phyloP scores from a whole-genome alignment of 2,113 vertebrate genomes.

The Hippocampus abdominalis region DNA sequence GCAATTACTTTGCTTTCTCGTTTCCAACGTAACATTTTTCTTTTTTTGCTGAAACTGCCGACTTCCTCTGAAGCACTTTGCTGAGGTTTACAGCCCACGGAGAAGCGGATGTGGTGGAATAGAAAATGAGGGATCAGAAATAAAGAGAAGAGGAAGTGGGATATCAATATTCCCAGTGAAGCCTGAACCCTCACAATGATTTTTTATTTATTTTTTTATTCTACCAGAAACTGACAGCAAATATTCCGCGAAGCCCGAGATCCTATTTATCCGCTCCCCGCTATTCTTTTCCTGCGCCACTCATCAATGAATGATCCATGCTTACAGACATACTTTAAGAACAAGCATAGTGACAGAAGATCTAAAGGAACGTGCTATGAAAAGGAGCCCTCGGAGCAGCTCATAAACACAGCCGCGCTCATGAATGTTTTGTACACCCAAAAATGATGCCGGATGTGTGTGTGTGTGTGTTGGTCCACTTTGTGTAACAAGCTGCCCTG shows the following conservation, averaged over 20 bases:
- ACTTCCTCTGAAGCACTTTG: conserved; percentile 38
- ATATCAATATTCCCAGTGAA: conserved; percentile 57
- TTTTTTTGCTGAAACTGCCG: conserved; percentile 39
- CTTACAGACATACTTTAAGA: conserved; percentile 21
- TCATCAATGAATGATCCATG: conserved; percentile 37
- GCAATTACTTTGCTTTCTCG: conserved; percentile 37
- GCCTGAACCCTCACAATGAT: conserved; percentile 37
- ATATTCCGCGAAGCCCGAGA: conserved; percentile 40
- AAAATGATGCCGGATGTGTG: conserved; percentile 9
- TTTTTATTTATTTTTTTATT: conserved; percentile 17
- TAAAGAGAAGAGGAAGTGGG: conserved; percentile 22
- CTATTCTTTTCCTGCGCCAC: conserved; percentile 35
- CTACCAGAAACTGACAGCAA: conserved; percentile 34
- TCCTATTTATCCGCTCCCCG: conserved; percentile 48
- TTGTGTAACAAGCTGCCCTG: conserved; percentile 48
- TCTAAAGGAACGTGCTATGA: conserved; percentile 20
- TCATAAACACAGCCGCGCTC: conserved; percentile 8
- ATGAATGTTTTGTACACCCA: conserved; percentile 3
- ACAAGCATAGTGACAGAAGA: conserved; percentile 21
- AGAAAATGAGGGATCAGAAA: conserved; percentile 37
- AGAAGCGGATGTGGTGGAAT: conserved; percentile 14
- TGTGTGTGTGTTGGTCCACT: conserved; percentile 37
- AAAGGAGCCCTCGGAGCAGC: conserved; percentile 34
- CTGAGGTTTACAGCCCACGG: conserved; percentile 25
- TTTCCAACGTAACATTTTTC: conserved; percentile 47